Percentiles rank a stretch among this genome's conserved stretches.
Conservation (phyloP, 2,888 invertebrate species). For the Luperina testacea region DNA sequence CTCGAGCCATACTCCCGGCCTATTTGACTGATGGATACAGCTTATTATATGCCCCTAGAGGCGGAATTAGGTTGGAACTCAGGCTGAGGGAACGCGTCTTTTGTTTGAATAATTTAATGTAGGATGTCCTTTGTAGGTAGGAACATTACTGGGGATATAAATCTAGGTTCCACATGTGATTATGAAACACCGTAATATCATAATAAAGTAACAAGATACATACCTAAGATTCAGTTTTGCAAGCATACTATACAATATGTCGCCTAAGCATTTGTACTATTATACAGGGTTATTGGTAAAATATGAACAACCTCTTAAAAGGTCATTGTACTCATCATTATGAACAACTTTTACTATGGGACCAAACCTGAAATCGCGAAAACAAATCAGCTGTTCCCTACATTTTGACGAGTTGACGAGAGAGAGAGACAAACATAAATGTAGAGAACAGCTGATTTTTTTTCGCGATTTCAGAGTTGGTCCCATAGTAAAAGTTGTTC, state of each 20-base stretch:
- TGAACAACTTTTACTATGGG: too few relatives aligned
- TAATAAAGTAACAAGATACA: background rate
- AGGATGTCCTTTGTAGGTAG: slow-evolving; percentile 22
- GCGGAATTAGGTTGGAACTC: slow-evolving; percentile 26
- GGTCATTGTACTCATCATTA: too few relatives aligned
- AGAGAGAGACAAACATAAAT: too few relatives aligned
- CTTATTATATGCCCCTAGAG: slow-evolving; percentile 36
- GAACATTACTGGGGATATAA: slow-evolving; percentile 17
- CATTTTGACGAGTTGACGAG: too few relatives aligned
- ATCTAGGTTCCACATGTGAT: slow-evolving; percentile 6
- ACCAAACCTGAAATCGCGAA: too few relatives aligned
- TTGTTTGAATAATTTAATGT: slow-evolving; percentile 54
- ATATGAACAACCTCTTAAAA: too few relatives aligned
- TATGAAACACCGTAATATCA: background rate
- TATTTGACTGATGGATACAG: slow-evolving; percentile 58
- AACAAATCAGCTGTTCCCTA: too few relatives aligned
- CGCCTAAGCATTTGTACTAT: background rate
- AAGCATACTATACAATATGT: background rate
- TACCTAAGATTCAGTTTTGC: background rate
- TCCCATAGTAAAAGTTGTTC: too few relatives aligned
- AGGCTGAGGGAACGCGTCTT: slow-evolving; percentile 18
- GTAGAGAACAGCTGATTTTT: too few relatives aligned
- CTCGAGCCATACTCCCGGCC: slow-evolving; percentile 42
- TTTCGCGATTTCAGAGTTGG: too few relatives aligned
- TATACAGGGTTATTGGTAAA: too few relatives aligned